Conservation (phyloP, 1,140 invertebrate genomes). For the Belonocnema kinseyi region DNA sequence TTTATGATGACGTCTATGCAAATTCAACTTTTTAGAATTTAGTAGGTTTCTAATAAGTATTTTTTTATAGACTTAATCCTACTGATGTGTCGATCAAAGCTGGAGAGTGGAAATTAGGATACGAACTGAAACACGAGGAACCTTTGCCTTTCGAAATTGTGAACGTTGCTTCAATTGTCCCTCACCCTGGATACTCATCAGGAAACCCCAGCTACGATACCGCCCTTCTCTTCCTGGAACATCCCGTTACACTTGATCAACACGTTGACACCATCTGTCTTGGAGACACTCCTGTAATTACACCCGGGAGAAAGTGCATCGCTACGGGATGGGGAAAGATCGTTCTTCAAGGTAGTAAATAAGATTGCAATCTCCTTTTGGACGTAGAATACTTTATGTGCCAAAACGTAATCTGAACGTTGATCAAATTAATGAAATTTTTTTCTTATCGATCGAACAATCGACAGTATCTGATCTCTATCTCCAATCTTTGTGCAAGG, state of each 20-base stretch:
- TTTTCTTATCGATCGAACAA: neutral
- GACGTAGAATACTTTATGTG: neutral
- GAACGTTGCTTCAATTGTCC: slow-evolving; percentile 81
- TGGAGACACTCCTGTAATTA: slow-evolving; percentile 55
- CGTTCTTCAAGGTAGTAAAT: slow-evolving; percentile 81
- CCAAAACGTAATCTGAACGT: neutral
- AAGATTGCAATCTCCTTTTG: neutral
- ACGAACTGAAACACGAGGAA: slow-evolving; percentile 80
- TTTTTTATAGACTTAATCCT: slow-evolving; percentile 74
- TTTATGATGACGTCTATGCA: no score
- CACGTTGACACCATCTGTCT: slow-evolving; percentile 87
- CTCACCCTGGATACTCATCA: slow-evolving; percentile 83
- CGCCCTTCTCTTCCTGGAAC: slow-evolving; percentile 83
- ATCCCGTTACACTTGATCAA: slow-evolving; percentile 78
- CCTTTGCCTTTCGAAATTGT: slow-evolving; percentile 86
- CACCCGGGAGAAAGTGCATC: slow-evolving; percentile 78
- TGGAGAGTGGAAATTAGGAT: slow-evolving; percentile 90
- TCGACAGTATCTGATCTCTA: no score
- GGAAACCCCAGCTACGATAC: slow-evolving; percentile 82
- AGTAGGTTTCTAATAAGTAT: neutral
- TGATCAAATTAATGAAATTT: neutral
- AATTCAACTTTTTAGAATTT: no score
- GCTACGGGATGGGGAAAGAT: slow-evolving; percentile 89
- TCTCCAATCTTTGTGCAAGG: no score
- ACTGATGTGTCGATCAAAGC: slow-evolving; percentile 85